A percentile compares a stretch with the other conserved stretches of the same genome.
These are phyloP conservation scores for Epinephelus awoara DNA, from an alignment of 2,797 vertebrate genomes.

Conservation along the genomic window DNA sequence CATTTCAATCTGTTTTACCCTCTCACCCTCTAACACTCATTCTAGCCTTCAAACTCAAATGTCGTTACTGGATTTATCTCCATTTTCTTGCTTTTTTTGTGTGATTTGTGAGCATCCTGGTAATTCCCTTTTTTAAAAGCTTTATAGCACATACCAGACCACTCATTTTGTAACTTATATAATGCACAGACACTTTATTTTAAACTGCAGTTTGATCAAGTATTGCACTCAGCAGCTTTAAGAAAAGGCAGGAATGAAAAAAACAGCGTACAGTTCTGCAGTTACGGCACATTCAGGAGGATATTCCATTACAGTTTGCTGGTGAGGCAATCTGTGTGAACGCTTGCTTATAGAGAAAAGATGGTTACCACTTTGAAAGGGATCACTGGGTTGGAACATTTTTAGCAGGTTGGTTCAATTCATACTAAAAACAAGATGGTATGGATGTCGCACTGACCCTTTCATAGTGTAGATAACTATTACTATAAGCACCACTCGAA, in stretches of 20 bases:
- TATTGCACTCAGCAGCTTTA: constrained; percentile 30
- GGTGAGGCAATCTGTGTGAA: constrained; percentile 39
- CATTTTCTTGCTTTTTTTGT: constrained; percentile 13
- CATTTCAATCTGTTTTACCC: constrained; percentile 50
- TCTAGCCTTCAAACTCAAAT: constrained; percentile 54
- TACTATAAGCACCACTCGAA: neutral
- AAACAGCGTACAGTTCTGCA: constrained; percentile 29
- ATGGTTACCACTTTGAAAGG: constrained; percentile 32
- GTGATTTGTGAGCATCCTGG: constrained; percentile 25
- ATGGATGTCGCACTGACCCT: neutral
- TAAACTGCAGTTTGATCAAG: constrained; percentile 53
- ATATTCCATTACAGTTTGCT: constrained; percentile 47
- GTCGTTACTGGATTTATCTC: constrained; percentile 49
- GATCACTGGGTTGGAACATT: constrained; percentile 24
- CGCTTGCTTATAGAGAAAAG: constrained; percentile 32
- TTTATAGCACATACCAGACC: constrained; percentile 10
- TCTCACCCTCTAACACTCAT: constrained; percentile 28
- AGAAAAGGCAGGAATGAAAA: constrained; percentile 26
- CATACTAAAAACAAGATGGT: constrained; percentile 16
- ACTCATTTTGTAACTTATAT: constrained; percentile 16
- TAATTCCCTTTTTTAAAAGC: constrained; percentile 7
- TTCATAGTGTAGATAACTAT: neutral
- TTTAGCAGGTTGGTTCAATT: constrained; percentile 24
- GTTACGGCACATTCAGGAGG: constrained; percentile 37
- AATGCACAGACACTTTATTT: constrained; percentile 33